phyloP scores from a whole-genome alignment of 2,888 invertebrate species.

The Suillia variegata region DNA sequence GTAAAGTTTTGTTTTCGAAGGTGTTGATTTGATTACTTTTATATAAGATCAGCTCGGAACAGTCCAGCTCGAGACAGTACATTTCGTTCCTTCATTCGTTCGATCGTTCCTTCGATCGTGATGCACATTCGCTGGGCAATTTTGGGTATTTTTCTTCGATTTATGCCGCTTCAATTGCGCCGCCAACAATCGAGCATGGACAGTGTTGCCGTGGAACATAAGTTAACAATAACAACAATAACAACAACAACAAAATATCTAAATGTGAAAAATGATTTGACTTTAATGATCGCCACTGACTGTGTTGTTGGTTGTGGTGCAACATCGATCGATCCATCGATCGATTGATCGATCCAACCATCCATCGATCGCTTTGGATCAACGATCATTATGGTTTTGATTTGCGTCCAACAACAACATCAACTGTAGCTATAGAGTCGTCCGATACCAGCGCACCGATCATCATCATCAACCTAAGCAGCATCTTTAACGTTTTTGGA shows the following conservation, averaged over 20 bases:
- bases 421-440: too few species aligned
- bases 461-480: constrained; percentile 8
- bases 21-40: constrained; percentile 60
- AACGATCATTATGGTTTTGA: not conserved
- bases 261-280: constrained; percentile 60
- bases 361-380: too few species aligned
- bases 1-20: constrained; percentile 38
- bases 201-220: too few species aligned
- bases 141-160: constrained; percentile 13
- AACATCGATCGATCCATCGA: constrained; percentile 29
- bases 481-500: constrained; percentile 22
- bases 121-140: constrained; percentile 20
- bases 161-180: constrained; percentile 43
- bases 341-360: constrained; percentile 14
- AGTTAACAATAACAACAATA: too few species aligned
- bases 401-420: not conserved
- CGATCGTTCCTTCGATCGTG: constrained; percentile 16
- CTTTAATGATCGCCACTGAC: constrained; percentile 59
- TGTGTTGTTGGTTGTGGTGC: constrained; percentile 20
- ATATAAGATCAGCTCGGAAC: constrained; percentile 35
- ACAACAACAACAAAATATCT: constrained; percentile 13
- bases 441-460: constrained; percentile 12
- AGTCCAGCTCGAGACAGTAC: too few species aligned
- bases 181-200: constrained; percentile 33
- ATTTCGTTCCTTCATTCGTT: too few species aligned